Evolutionary conservation across 2,797 vertebrate species (phyloP).

Genomic region (Gorsachius magnificus): DNA sequence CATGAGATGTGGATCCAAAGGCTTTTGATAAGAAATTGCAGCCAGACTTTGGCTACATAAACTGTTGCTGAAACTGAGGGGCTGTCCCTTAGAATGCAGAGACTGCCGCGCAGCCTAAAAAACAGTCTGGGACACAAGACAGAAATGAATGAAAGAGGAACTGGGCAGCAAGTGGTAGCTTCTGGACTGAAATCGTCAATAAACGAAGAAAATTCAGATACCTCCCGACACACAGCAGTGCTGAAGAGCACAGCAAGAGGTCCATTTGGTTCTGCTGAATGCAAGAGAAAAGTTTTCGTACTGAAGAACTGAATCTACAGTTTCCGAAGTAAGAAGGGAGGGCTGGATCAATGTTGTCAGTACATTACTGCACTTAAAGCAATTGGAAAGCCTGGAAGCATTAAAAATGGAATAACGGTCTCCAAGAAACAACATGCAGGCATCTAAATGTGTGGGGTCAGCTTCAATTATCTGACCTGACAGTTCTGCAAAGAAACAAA

Average conservation of each 20-base stretch:
- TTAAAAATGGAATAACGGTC: neutral
- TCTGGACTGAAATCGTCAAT: neutral
- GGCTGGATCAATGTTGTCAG: neutral
- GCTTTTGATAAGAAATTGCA: neutral
- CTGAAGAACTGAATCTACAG: neutral
- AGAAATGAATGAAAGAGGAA: neutral
- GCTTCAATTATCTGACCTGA: neutral
- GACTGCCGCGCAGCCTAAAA: neutral
- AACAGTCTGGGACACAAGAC: neutral
- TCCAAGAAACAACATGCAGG: neutral
- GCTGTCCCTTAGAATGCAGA: neutral
- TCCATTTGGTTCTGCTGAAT: neutral
- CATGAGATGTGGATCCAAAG: neutral
- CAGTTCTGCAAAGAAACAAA: neutral
- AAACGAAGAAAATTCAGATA: neutral
- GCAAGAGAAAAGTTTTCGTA: neutral
- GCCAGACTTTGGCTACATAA: neutral
- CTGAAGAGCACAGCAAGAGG: neutral
- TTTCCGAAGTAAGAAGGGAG: neutral
- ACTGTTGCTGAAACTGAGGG: neutral
- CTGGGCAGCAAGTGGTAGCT: neutral
- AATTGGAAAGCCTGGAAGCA: neutral
- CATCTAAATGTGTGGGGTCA: neutral
- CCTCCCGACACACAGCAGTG: fast-evolving
- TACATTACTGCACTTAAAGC: neutral